Base-by-base conservation (phyloP, 2,113 vertebrate species). In the Amblyopsis rosae region DNA sequence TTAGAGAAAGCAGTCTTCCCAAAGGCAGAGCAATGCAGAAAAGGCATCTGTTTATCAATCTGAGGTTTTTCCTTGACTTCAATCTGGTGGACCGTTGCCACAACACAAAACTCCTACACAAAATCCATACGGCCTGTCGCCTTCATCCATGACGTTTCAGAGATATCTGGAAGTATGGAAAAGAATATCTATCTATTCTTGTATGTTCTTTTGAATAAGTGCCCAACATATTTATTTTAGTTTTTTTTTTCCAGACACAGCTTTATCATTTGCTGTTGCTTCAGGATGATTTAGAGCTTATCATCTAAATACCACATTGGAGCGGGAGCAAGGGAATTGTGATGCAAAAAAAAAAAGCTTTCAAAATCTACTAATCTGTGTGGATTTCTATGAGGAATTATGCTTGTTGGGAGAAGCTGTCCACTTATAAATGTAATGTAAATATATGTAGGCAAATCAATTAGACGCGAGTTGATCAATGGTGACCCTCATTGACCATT, bases 301-400 rank as follows among this genome's bases (percentile, higher is more conserved):
- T 85, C 80, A 76, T 59, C 61, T 55, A 61, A 81, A 82, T 72
- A 77, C 75, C 82, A 82, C 77, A 73, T 81, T 73, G 73, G 70
- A 83, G 70, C 72, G 72, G 46, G 75, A 35, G 58, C 6, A 33
- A 35, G 33, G 12, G 13, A 35, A 7, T 15, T 8, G 15, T 54
- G 16, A 12, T 80, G 79, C 77, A 77, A 80, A 87, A 81, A 76
- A 62, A 72, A 81, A 79, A 81, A 78, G 4, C 67, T 84, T 84
- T 67, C 77, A 76, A 82, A 90, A 89, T 79, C 83, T 71, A 62
- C 86, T 89, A 90, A 90, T 87, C 86, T 85, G 76, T 76, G 51
- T 76, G 67, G 81, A 79, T 82, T 77, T 77, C 78, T 73, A 50
- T 81, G 73, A 67, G 65, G 87, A 88, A 91, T 91, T 90, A 90